Percentiles rank a stretch among this genome's conserved stretches.
Evolutionary conservation across 2,888 invertebrate species (phyloP).

Genomic region (Meandrusa payeni): DNA sequence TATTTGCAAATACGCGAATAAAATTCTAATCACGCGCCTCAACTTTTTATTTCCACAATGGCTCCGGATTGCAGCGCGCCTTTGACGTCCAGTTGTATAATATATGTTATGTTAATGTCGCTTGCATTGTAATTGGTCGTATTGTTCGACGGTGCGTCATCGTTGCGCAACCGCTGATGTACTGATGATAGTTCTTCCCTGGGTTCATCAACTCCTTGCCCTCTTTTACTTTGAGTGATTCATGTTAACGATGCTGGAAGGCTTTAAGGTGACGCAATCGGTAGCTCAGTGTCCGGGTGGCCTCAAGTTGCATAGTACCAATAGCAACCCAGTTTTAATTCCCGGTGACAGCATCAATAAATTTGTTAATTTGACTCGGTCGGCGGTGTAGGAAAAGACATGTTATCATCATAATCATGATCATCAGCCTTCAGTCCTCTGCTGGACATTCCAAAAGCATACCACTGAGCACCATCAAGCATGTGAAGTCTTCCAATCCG

Average conservation of each 20-base stretch:
- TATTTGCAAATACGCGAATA: constrained; percentile 61
- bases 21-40: constrained; percentile 54
- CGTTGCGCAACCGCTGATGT: constrained; percentile 49
- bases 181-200: constrained; percentile 27
- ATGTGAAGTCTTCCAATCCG: too few species aligned
- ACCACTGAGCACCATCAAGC: too few species aligned
- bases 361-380: too few species aligned
- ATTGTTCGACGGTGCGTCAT: constrained; percentile 47
- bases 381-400: too few species aligned
- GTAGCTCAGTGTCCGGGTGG: too few species aligned
- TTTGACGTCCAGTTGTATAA: constrained; percentile 46
- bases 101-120: constrained; percentile 58
- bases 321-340: too few species aligned
- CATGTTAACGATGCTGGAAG: constrained; percentile 1
- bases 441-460: too few species aligned
- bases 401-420: too few species aligned
- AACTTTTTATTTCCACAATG: constrained; percentile 47
- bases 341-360: too few species aligned
- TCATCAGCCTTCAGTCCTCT: too few species aligned
- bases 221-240: constrained; percentile 15
- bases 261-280: too few species aligned
- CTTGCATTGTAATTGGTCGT: constrained; percentile 43
- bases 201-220: constrained; percentile 29
- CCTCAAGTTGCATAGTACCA: too few species aligned
- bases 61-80: constrained; percentile 34